Evolutionary conservation across 1,140 invertebrate species (phyloP).

Genomic region (Drosophila ananassae): DNA sequence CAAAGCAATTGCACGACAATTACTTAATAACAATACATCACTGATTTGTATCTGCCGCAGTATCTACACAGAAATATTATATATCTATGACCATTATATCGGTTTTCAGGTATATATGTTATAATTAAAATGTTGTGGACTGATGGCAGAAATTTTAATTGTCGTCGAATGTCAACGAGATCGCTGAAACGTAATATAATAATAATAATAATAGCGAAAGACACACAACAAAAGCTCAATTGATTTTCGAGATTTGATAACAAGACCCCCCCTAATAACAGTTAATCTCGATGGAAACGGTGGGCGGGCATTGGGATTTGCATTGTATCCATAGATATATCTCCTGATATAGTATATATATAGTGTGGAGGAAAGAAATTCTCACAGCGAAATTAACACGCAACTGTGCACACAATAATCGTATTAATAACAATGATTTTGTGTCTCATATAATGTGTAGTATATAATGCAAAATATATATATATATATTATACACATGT

Average conservation of each 20-base stretch:
- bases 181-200: slow-evolving; percentile 7
- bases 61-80: background rate
- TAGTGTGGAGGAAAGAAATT: background rate
- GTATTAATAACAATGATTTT: slow-evolving; percentile 79
- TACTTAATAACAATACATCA: slow-evolving; percentile 41
- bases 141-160: slow-evolving; percentile 19
- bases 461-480: slow-evolving; percentile 3
- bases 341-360: too few relatives aligned
- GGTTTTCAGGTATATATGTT: slow-evolving; percentile 3
- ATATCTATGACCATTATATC: background rate
- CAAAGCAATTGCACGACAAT: slow-evolving; percentile 42
- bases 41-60: background rate
- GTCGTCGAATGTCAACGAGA: slow-evolving; percentile 46
- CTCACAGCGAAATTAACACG: slow-evolving; percentile 79
- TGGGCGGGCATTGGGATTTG: slow-evolving; percentile 26
- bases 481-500: slow-evolving; percentile 23
- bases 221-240: slow-evolving; percentile 4
- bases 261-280: slow-evolving; percentile 41
- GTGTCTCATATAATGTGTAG: background rate
- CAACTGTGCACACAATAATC: slow-evolving; percentile 82
- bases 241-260: slow-evolving; percentile 24
- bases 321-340: slow-evolving; percentile 42
- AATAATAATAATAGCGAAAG: slow-evolving; percentile 1
- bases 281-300: slow-evolving; percentile 47
- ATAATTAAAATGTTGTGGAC: slow-evolving; percentile 45